Conservation (phyloP, 1,140 invertebrate species). For the Aporrectodea caliginosa region DNA sequence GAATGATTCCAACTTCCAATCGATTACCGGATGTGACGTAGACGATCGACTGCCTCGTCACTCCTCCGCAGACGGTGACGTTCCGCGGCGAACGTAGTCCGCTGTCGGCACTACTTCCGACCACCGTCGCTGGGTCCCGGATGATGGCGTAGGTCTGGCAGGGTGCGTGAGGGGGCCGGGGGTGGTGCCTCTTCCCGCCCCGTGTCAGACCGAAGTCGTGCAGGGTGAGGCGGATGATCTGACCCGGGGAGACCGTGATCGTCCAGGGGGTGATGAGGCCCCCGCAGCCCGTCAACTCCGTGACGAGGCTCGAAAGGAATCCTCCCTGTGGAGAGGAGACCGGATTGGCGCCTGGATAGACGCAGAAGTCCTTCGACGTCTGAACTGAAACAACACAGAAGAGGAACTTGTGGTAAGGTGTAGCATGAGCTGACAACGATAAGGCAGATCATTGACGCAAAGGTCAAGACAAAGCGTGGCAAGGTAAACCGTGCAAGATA, state of each 20-base stretch:
- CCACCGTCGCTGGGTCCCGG: neutral
- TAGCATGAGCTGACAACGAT: no score
- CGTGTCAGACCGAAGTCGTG: neutral
- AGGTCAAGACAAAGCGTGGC: no score
- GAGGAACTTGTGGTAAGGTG: no score
- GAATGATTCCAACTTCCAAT: neutral
- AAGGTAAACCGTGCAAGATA: no score
- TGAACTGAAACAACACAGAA: neutral
- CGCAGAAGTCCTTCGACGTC: neutral
- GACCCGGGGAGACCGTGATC: conserved; percentile 1
- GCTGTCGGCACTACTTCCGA: neutral
- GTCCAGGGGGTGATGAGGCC: conserved; percentile 2
- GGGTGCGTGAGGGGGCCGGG: neutral
- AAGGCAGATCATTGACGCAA: no score
- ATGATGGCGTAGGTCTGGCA: neutral
- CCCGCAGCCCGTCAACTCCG: conserved; percentile 7
- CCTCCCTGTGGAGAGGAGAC: neutral
- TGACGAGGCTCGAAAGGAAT: neutral
- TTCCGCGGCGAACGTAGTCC: neutral
- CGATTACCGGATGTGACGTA: neutral
- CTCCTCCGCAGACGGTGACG: neutral
- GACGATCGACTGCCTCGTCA: neutral
- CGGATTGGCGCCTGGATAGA: neutral
- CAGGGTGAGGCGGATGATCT: neutral
- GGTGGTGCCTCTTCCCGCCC: no score